These are phyloP conservation scores for Rhynchonycteris naso DNA, from an alignment of 2,797 vertebrate species.

Conservation along the genomic window DNA sequence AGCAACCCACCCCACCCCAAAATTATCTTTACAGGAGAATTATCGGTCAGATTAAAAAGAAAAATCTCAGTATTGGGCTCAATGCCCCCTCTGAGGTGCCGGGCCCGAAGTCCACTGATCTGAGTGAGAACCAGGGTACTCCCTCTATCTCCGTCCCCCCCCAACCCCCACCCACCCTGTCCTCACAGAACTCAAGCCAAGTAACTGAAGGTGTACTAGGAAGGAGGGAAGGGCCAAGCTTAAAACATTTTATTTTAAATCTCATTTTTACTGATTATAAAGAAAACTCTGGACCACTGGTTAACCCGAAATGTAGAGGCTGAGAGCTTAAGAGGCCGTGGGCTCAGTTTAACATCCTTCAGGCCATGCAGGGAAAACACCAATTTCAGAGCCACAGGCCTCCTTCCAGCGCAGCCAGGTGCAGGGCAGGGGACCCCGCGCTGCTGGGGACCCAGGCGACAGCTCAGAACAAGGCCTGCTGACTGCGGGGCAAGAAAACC, in stretches of 20 bases:
- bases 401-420: not conserved
- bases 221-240: not conserved
- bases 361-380: not conserved
- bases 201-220: not conserved
- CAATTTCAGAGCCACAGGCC: not conserved
- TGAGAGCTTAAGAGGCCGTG: not conserved
- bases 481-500: not conserved
- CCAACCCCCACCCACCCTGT: not conserved
- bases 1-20: not conserved
- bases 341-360: not conserved
- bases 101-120: not conserved
- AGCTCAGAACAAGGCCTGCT: not conserved
- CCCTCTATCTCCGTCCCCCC: not conserved
- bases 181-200: not conserved
- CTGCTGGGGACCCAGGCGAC: not conserved
- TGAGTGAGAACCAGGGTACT: not conserved
- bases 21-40: conserved; percentile 74
- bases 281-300: not conserved
- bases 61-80: conserved; percentile 72
- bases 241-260: conserved; percentile 10
- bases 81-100: conserved; percentile 52
- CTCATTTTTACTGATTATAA: conserved; percentile 15
- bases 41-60: conserved; percentile 65
- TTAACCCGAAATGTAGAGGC: not conserved
- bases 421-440: not conserved